A percentile compares a stretch with the other conserved stretches of the same genome.
phyloP scores from a whole-genome alignment of 2,797 vertebrate species.

The Selene dorsalis region DNA sequence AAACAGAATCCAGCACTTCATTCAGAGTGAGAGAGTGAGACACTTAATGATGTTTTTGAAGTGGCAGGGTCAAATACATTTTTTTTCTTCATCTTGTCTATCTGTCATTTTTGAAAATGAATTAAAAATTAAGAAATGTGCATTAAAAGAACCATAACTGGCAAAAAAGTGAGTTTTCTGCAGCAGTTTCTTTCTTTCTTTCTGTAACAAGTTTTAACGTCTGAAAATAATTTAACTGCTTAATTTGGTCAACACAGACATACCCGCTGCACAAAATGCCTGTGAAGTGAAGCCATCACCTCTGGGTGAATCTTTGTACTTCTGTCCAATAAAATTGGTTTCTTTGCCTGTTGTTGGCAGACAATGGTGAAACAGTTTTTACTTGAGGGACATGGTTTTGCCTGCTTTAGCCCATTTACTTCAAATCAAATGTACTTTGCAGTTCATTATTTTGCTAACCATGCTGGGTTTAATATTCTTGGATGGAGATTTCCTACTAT shows the following conservation, averaged over 20 bases:
- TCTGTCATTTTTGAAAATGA: background rate
- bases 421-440: conserved; percentile 4
- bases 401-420: background rate
- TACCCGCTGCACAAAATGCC: background rate
- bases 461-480: background rate
- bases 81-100: background rate
- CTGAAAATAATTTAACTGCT: background rate
- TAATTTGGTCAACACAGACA: background rate
- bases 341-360: background rate
- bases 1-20: conserved; percentile 47
- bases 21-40: conserved; percentile 18
- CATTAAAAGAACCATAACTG: background rate
- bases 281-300: conserved; percentile 6
- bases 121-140: background rate
- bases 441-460: background rate
- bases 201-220: background rate
- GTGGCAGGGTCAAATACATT: conserved; percentile 11
- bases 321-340: background rate
- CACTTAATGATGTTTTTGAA: conserved; percentile 43
- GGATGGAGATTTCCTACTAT: background rate
- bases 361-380: background rate
- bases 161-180: background rate
- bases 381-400: background rate
- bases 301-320: background rate
- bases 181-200: background rate